Evolutionary conservation across 2,888 invertebrate species (phyloP), one percentile per base, ranked within the genome.

Genomic region (Drosophila setosimentum): DNA sequence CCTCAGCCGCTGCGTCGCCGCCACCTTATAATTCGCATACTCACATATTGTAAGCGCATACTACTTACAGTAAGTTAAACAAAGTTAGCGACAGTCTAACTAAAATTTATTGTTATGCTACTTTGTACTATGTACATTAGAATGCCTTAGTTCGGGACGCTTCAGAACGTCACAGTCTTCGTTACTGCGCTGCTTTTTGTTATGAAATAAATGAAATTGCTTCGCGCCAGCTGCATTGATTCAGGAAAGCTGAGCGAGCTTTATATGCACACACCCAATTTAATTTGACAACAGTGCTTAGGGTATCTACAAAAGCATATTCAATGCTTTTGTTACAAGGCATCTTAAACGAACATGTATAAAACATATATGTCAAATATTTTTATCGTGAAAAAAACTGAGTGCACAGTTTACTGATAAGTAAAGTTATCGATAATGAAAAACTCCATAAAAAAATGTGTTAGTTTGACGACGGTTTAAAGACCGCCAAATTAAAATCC

Each of bases 101-200:
- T 73, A 62, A 58, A 73, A 68, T 24, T 72, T 63, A 67, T 53
- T 40, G 13, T 54, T 64, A 74, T 67, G 30, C 71, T 75, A 65
- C 35, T 78, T 67, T 64, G 67, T 64, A 74, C 63, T 63, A 30
- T 63, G 60, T 53, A 32, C 67, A 68, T 76, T 33, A 51, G 49
- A 55, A 57, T 49, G 49, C 24, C 32, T 35, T 37, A 40, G 16
- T 61, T 24, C 33, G 35, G 29, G 40, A 61, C 73, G 64, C 68
- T 45, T 45, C 21, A 7, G 29, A 69, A 63, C 57, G 75, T 59
- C 65, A 8, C 51, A 40, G 40, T 49, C 37, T 30, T 45, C 30
- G 57, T 30, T 54, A 37, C 50, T 48, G 18, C 54, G n/a, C 58
- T 57, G 78, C 69, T 35, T 58, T 30, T 61, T 63, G 30, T 60